Conservation (phyloP, 2,888 invertebrate genomes). For the Plebejus argus region DNA sequence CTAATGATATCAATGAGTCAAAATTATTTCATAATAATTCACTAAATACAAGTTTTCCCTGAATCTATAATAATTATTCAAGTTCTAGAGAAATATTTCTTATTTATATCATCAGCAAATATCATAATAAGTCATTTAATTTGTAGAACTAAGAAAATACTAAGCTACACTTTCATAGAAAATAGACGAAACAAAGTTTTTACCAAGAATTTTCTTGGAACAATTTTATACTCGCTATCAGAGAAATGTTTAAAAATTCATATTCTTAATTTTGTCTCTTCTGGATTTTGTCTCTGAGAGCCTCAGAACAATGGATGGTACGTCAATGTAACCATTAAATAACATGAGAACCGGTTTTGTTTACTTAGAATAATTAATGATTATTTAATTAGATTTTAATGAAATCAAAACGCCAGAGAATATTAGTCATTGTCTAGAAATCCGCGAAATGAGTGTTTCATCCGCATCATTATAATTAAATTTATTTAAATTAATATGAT, state of each 20-base stretch:
- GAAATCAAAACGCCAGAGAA: neutral
- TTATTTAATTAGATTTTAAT: conserved; percentile 11
- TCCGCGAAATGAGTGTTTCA: neutral
- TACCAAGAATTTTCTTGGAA: neutral
- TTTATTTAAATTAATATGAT: too few relatives aligned
- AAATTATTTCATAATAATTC: conserved; percentile 4
- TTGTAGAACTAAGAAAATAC: neutral
- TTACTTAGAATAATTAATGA: neutral
- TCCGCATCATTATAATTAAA: too few relatives aligned
- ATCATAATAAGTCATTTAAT: neutral
- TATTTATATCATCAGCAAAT: neutral
- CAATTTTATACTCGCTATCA: neutral
- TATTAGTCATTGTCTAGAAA: neutral
- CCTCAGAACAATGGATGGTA: neutral
- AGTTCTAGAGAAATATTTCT: neutral
- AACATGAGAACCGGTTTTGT: conserved; percentile 9
- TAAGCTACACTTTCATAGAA: neutral
- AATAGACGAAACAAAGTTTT: neutral
- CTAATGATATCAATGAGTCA: conserved; percentile 3
- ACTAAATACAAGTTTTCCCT: neutral
- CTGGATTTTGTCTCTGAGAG: conserved; percentile 1
- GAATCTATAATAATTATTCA: neutral
- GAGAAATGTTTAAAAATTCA: conserved; percentile 7
- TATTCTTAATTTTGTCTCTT: neutral
- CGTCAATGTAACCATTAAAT: conserved; percentile 19